Percentiles rank a stretch among this genome's conserved stretches.
phyloP scores from a whole-genome alignment of 2,113 vertebrate genomes.

The Tricholaema leucomelas region DNA sequence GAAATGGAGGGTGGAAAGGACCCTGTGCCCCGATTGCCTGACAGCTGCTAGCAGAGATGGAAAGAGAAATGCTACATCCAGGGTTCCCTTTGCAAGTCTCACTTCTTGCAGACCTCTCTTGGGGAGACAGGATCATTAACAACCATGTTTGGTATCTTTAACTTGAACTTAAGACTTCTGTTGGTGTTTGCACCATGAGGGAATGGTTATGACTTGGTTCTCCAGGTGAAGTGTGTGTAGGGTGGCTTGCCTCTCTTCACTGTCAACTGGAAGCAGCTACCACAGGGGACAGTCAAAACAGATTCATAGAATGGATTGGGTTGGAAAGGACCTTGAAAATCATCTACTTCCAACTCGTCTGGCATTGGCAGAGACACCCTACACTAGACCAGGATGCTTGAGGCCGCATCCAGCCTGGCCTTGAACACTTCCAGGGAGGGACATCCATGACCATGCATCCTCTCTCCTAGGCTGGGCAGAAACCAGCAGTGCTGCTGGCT shows the following conservation, averaged over 20 bases:
- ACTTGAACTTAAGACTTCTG: background rate
- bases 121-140: background rate
- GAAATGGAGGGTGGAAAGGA: background rate
- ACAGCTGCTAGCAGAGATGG: background rate
- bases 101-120: background rate
- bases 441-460: background rate
- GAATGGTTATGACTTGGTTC: background rate
- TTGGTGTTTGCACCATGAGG: background rate
- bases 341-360: no score
- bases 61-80: background rate
- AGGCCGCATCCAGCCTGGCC: no score
- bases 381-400: no score
- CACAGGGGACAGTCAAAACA: background rate
- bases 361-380: no score
- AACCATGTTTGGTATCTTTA: background rate
- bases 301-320: no score
- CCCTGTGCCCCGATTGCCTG: rapidly evolving
- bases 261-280: background rate
- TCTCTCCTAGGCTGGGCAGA: background rate
- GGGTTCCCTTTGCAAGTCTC: background rate
- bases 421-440: no score
- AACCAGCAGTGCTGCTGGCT: background rate
- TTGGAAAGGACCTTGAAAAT: no score
- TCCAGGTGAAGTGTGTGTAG: background rate
- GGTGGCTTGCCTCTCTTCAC: background rate